Conservation (phyloP, 2,797 vertebrate genomes). For the Oreortyx pictus region DNA sequence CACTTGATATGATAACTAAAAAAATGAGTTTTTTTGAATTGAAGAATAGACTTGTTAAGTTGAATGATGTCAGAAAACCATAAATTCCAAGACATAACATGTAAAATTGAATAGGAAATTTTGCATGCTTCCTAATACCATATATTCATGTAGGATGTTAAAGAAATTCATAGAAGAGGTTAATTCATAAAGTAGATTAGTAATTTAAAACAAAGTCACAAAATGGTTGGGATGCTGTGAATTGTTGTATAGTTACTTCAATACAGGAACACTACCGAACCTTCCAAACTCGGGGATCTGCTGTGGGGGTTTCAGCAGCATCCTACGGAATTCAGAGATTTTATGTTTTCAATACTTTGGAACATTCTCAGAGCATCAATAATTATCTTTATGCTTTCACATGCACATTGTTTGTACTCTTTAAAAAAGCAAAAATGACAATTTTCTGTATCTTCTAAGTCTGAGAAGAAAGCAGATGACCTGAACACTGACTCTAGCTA, state of each 20-base stretch:
- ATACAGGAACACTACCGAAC: background rate
- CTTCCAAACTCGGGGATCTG: background rate
- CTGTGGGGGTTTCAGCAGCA: background rate
- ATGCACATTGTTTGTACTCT: background rate
- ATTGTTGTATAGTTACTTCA: background rate
- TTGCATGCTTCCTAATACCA: background rate
- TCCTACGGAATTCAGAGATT: background rate
- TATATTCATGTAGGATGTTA: background rate
- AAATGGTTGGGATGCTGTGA: background rate
- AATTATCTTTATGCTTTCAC: background rate
- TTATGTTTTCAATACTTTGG: background rate
- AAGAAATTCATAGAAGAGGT: background rate
- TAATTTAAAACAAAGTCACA: background rate
- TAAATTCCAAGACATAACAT: background rate
- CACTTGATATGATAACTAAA: conserved; percentile 12
- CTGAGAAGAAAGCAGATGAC: background rate
- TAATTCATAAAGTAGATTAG: background rate
- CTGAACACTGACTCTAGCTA: background rate
- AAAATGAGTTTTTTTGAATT: background rate
- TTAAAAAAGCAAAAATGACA: background rate
- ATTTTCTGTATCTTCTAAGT: background rate
- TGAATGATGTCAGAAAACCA: background rate
- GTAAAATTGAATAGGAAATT: background rate
- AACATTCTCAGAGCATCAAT: background rate
- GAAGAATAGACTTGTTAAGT: background rate